Base-by-base conservation (phyloP, 2,888 invertebrate species). In the Ectemnius lituratus region DNA sequence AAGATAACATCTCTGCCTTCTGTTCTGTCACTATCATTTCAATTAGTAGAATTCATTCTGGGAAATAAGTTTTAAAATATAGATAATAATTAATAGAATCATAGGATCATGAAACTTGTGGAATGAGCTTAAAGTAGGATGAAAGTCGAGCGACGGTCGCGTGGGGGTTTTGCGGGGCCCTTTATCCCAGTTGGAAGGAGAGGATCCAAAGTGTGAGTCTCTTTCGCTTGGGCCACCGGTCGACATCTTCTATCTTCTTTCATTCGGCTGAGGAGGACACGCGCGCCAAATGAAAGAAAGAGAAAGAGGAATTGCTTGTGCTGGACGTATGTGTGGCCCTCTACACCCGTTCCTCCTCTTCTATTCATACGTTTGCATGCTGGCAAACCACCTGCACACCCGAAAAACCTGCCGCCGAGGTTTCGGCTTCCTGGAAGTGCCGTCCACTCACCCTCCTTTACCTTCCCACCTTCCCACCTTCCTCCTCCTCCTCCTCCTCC, bases 301-400 rank as follows among this genome's bases (percentile, higher is more conserved):
- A 23, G 59, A 13, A 46, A 65, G 59, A 13, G 45, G 45, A 65
- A 46, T 61, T 27, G 49, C 57, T 73, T 62, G 61, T 59, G 65
- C 37, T 0, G 2, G 37, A 37, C 70, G 59, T 73, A 67, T 68
- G 60, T 73, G 65, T 62, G 75, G 65, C 61, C 65, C 59, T 68
- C 59, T 68, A 75, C 72, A 73, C 69, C 70, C 73, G 76, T 76
- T 73, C 73, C 67, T 70, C 73, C 67, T 70, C 73, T 76, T 67
- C 76, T 76, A 76, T 73, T 76, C 73, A 72, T 75, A 67, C 75
- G 75, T 74, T 77, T 64, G 67, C 77, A 77, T 77, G 77, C 75
- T 77, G 77, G 75, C 77, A 74, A 74, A 75, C 72, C 77, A 77
- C 75, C 77, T 77, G 77, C 77, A 37, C 37, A 77, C 63, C 72